Base-by-base conservation (phyloP, 2,888 invertebrate genomes). In the Desoria tigrina region DNA sequence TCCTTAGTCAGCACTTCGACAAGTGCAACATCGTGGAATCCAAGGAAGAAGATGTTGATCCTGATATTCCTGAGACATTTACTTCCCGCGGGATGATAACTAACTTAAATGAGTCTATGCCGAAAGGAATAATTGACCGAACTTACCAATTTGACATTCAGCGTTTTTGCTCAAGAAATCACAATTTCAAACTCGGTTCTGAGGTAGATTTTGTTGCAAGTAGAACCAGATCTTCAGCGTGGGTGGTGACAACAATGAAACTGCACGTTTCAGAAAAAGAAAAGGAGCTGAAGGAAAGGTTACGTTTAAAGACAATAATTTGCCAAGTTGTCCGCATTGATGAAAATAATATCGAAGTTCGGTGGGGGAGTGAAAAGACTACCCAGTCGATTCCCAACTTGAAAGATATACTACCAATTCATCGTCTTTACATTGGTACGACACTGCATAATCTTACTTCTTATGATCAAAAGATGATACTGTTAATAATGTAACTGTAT, bases 71-170 rank as follows among this genome's bases (percentile, higher is more conserved):
- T 24, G 51, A 42, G 2, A 14, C 57, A 21, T 50, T 49, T 2
- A 51, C 42, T n/a, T n/a, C n/a, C n/a, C n/a, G n/a, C 1, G 75
- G 75, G 26, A 23, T 27, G 18, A 71, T 75, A 2, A 70, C 75
- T 14, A 37, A 42, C 0, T 60, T 75, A n/a, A 69, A 74, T 23
- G 45, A 51, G 1, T 55, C 49, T 3, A 55, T 63, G 21, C 23
- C 55, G 0, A 65, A 56, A 18, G 75, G 72, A 4, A 59, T 71
- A 1, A 74, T 75, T 9, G 73, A 75, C 26, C 63, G 71, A 7
- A 56, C 16, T 11, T 73, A 69, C 53, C 7, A 54, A n/a, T 71
- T 75, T 28, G 57, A 68, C 11, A 66, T 67, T 28, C 45, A 26
- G 0, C 50, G 63, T 9, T 72, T 69, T 55, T 65, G 64, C 28